Conservation (phyloP, 2,797 vertebrate species). For the Adelosebastes latens region DNA sequence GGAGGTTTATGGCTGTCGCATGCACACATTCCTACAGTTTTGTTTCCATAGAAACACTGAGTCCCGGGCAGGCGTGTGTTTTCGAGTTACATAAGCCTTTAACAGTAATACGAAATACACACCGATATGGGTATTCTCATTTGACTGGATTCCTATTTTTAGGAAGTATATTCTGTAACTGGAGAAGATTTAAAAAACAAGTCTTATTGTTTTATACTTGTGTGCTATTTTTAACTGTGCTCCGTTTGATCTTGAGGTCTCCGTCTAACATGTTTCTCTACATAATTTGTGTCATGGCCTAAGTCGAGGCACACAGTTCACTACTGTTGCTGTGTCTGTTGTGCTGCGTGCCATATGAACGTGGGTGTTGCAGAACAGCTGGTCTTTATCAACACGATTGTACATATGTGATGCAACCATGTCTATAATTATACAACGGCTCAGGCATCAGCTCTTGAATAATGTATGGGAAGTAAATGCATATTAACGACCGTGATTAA, state of each 20-base stretch:
- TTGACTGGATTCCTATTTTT: slow-evolving; percentile 69
- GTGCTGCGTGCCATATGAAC: slow-evolving; percentile 29
- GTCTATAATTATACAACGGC: slow-evolving; percentile 48
- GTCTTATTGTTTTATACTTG: not conserved
- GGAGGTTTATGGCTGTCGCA: slow-evolving; percentile 68
- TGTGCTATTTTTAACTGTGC: slow-evolving; percentile 35
- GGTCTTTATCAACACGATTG: slow-evolving; percentile 51
- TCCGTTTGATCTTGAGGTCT: not conserved
- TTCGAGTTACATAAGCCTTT: slow-evolving; percentile 81
- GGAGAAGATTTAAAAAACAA: slow-evolving; percentile 11
- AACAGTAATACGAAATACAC: slow-evolving; percentile 71
- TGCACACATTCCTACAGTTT: slow-evolving; percentile 79
- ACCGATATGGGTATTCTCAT: slow-evolving; percentile 64
- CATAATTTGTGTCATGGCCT: slow-evolving; percentile 17
- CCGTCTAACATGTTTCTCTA: not conserved
- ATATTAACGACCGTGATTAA: slow-evolving; percentile 47
- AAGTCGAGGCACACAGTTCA: slow-evolving; percentile 23
- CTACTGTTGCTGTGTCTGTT: slow-evolving; percentile 34
- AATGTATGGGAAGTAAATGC: slow-evolving; percentile 46
- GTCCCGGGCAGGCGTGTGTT: slow-evolving; percentile 77
- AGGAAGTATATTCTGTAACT: slow-evolving; percentile 41
- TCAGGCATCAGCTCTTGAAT: slow-evolving; percentile 29
- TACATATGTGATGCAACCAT: slow-evolving; percentile 46
- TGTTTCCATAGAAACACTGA: slow-evolving; percentile 87
- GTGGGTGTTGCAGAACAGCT: slow-evolving; percentile 66